A percentile compares a stretch with the other conserved stretches of the same genome.
These are phyloP conservation scores for Machimus atricapillus DNA, from an alignment of 2,888 invertebrate species.

Conservation along the genomic window DNA sequence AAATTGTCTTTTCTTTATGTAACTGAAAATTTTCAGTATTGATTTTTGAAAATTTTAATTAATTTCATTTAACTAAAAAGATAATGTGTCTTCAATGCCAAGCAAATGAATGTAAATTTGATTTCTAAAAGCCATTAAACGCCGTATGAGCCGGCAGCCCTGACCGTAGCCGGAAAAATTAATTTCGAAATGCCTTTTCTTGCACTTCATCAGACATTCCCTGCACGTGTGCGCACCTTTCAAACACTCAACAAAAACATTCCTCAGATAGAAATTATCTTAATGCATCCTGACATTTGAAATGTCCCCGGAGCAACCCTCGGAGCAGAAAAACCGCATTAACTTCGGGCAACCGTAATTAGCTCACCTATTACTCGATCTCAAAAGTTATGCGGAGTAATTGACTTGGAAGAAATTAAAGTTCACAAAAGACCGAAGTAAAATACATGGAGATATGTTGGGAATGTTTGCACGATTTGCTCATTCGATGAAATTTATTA, in stretches of 20 bases:
- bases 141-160: background rate
- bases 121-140: background rate
- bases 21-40: no score
- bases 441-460: background rate
- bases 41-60: no score
- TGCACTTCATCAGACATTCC: background rate
- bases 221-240: background rate
- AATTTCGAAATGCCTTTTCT: background rate
- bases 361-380: background rate
- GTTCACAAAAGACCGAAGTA: background rate
- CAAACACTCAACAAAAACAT: background rate
- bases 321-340: background rate
- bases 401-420: background rate
- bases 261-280: background rate
- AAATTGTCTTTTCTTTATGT: no score
- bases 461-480: background rate
- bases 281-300: background rate
- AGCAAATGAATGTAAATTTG: background rate
- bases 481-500: background rate
- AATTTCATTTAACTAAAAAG: no score
- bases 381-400: background rate
- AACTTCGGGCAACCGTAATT: background rate
- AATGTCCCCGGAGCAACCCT: background rate
- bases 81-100: background rate
- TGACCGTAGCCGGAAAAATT: background rate